A percentile compares a stretch with the other conserved stretches of the same genome.
Conservation (phyloP, 2,113 vertebrate genomes). For the Sylvietta virens region DNA sequence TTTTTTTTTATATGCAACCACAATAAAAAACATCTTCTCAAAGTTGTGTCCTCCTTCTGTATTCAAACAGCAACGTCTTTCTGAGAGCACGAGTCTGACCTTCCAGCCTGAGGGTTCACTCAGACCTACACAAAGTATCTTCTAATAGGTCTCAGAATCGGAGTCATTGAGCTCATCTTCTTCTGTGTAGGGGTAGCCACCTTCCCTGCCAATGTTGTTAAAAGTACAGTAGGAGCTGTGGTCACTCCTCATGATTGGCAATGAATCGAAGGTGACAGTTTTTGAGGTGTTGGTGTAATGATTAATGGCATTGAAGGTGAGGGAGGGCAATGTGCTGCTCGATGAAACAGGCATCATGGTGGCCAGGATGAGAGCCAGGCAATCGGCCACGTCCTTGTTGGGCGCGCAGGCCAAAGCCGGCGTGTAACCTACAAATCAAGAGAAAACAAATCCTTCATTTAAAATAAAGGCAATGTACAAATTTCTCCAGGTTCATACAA, state of each 20-base stretch:
- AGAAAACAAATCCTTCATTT: not conserved
- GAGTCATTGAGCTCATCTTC: constrained; percentile 97
- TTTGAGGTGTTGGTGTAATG: constrained; percentile 96
- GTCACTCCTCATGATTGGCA: constrained; percentile 85
- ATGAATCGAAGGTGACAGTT: constrained; percentile 90
- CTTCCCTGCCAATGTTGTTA: constrained; percentile 91
- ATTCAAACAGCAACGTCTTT: constrained; percentile 19
- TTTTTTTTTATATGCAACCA: constrained; percentile 4
- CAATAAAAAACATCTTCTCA: constrained; percentile 50
- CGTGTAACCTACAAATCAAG: constrained; percentile 83
- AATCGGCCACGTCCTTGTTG: constrained; percentile 98
- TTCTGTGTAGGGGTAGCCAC: constrained; percentile 83
- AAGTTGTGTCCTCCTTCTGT: constrained; percentile 34
- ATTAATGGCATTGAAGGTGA: constrained; percentile 92
- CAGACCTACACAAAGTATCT: not conserved
- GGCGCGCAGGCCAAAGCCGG: constrained; percentile 97
- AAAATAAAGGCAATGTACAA: not conserved
- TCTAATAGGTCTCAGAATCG: constrained; percentile 96
- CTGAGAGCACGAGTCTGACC: constrained; percentile 34
- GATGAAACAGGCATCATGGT: constrained; percentile 98
- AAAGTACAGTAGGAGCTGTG: constrained; percentile 94
- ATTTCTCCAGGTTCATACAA: not conserved
- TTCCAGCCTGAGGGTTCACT: constrained; percentile 5
- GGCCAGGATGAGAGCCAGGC: constrained; percentile 96
- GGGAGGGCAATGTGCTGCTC: constrained; percentile 79